phyloP scores from a whole-genome alignment of 2,113 vertebrate genomes.

The Crypturellus undulatus region DNA sequence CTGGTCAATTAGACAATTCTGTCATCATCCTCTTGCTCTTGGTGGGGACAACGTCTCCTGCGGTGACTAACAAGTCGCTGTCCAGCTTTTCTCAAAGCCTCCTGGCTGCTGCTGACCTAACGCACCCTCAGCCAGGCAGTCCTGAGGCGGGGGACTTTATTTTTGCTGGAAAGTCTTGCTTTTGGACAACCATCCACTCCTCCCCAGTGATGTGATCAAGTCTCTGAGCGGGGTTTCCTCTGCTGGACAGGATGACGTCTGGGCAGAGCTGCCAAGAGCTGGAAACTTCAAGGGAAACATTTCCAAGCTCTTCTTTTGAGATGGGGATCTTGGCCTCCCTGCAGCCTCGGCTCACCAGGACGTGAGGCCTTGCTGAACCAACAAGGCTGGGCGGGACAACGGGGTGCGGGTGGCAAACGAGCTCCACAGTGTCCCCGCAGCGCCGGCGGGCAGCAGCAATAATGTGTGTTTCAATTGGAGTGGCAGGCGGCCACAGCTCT shows the following conservation, averaged over 20 bases:
- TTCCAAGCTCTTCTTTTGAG: not conserved
- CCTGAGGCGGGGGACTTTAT: not conserved
- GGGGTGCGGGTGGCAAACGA: not conserved
- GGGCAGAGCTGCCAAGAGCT: not conserved
- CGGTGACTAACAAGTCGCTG: not conserved
- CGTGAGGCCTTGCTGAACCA: not conserved
- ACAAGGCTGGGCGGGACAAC: not conserved
- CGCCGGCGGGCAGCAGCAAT: not conserved
- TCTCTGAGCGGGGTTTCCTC: not conserved
- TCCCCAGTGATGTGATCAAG: not conserved
- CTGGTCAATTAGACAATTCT: constrained; percentile 2
- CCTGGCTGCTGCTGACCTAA: not conserved
- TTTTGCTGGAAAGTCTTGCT: not conserved
- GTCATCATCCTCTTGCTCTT: not conserved
- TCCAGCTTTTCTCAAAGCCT: not conserved
- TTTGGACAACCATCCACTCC: not conserved
- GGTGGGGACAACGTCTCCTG: not conserved
- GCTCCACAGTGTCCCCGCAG: not conserved
- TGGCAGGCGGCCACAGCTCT: not conserved
- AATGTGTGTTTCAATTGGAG: not conserved
- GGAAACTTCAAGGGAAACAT: not conserved
- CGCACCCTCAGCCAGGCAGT: not conserved
- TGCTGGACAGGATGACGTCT: not conserved
- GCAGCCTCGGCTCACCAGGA: not conserved
- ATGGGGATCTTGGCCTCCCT: not conserved